Evolutionary conservation across 2,888 invertebrate species (phyloP), one percentile per base, ranked within the genome.

Genomic region (Lepidochrysops patricia): DNA sequence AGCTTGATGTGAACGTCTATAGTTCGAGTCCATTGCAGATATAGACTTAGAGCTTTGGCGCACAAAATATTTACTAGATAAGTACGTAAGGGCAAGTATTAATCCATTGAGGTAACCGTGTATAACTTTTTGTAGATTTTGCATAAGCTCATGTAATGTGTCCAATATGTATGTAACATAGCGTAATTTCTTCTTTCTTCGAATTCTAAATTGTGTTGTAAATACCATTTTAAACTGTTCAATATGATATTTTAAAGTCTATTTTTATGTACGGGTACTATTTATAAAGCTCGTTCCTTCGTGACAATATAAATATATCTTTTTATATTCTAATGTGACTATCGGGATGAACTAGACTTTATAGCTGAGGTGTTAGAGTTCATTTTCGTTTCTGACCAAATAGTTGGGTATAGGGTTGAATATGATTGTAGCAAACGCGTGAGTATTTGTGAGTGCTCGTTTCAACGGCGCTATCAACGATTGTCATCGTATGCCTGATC

Each of bases 141-240:
- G 79, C 84, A 85, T 87, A 86, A 81, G 79, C 78, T 81, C 81
- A 83, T 85, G 85, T 88, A 88, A 86, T 81, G 84, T 87, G 85
- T 66, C 71, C 69, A 71, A 72, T 76, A 72, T 83, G 76, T 84
- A 82, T 80, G 75, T 78, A n/a, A n/a, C n/a, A 79, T 82, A 85
- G 86, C 82, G 79, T 82, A 80, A 72, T 72, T 71, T 69, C 54
- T 56, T 58, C 57, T 29, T 50, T 61, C 32, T 62, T 29, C 27
- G 61, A 60, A 60, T 52, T 60, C 57, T 35, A 60, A 56, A 58
- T 63, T 59, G 60, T 63, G 32, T 57, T 49, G 58, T 62, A 52
- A 43, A 49, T 29, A 57, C 57, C 61, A 54, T 59, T 61, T 58
- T 12, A 60, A 54, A 49, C 57, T 57, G 52, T 61, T 48, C 4